Evolutionary conservation across 1,140 invertebrate genomes (phyloP).

Genomic region (Apolygus lucorum): DNA sequence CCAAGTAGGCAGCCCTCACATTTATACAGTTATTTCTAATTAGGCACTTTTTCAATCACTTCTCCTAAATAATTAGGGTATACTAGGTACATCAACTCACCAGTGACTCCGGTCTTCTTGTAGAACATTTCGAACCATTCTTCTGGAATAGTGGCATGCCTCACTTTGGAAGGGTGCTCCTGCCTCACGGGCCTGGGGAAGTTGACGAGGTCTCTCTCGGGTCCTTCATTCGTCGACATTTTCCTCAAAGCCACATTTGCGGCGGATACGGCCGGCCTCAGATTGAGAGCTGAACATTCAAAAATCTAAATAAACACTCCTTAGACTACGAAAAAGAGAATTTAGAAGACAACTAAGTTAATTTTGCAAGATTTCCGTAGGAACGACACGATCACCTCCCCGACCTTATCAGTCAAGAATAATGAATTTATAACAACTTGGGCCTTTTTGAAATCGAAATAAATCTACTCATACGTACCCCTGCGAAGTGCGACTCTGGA

Average conservation of each 20-base stretch:
- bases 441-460: background rate
- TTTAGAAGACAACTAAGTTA: background rate
- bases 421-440: background rate
- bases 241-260: background rate
- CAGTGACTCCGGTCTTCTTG: constrained; percentile 84
- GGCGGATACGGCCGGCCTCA: constrained; percentile 18
- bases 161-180: constrained; percentile 60
- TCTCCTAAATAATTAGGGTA: too few relatives aligned
- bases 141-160: constrained; percentile 83
- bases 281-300: background rate
- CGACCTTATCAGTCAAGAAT: background rate
- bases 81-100: too few relatives aligned
- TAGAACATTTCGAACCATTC: constrained; percentile 93
- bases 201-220: constrained; percentile 51
- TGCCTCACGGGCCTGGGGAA: constrained; percentile 57
- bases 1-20: too few relatives aligned
- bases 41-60: too few relatives aligned
- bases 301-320: background rate
- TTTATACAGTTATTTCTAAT: too few relatives aligned
- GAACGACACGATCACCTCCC: background rate
- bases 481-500: background rate
- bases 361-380: background rate
- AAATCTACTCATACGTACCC: background rate
- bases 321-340: background rate
- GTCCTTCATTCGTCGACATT: constrained; percentile 24